Percentiles rank a stretch among this genome's conserved stretches.
These are phyloP conservation scores for Selenia dentaria DNA, from an alignment of 2,888 invertebrate species.

Conservation along the genomic window DNA sequence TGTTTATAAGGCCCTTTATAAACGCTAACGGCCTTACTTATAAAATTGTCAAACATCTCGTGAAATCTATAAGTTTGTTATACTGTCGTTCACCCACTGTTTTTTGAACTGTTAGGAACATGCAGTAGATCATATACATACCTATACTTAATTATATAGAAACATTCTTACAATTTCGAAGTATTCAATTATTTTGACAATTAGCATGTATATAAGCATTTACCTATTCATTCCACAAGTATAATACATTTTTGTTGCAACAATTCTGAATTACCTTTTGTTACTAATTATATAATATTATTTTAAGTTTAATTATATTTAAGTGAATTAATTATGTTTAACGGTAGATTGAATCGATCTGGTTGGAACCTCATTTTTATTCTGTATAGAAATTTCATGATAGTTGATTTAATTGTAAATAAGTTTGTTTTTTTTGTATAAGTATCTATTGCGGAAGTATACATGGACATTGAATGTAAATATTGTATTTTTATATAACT, in stretches of 20 bases:
- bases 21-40: too few relatives aligned
- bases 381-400: slow-evolving; percentile 25
- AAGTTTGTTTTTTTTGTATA: slow-evolving; percentile 32
- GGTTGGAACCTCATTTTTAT: slow-evolving; percentile 31
- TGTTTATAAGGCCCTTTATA: too few relatives aligned
- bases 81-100: too few relatives aligned
- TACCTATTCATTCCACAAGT: slow-evolving; percentile 8
- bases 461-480: slow-evolving; percentile 55
- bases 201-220: slow-evolving; percentile 16
- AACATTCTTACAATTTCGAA: too few relatives aligned
- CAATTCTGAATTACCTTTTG: not conserved
- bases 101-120: too few relatives aligned
- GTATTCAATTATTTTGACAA: too few relatives aligned
- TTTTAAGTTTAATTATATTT: slow-evolving; percentile 10
- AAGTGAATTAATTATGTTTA: slow-evolving; percentile 6
- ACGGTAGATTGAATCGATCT: slow-evolving; percentile 29
- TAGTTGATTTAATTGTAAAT: slow-evolving; percentile 30
- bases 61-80: too few relatives aligned
- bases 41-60: too few relatives aligned
- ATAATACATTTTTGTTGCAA: slow-evolving; percentile 11
- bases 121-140: too few relatives aligned
- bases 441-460: slow-evolving; percentile 40
- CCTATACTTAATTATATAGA: too few relatives aligned
- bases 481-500: slow-evolving; percentile 62
- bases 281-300: not conserved